Base-by-base conservation (phyloP, 2,888 invertebrate genomes). In the Xestia rhomboidea region DNA sequence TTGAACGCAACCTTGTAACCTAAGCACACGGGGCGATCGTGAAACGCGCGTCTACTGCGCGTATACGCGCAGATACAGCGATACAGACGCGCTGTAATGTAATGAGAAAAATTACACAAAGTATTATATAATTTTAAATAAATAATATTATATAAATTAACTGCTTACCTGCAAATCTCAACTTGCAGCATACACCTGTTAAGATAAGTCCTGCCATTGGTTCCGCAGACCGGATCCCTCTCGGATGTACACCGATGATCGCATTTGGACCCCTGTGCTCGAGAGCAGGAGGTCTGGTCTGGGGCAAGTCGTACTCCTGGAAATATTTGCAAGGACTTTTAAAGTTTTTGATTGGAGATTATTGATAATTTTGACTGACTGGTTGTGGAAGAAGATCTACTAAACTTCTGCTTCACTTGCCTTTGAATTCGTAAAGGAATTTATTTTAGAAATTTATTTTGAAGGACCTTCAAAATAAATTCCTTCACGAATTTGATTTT, bases 181-280 rank as follows among this genome's bases (percentile, higher is more conserved):
- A 98, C 98, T 90, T 98, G 97, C 81, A 98, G 95, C 97, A 97
- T 97, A 87, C 98, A 99, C 90, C 98, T 97, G 94, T 99, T 99
- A 64, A 98, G 97, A 91, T 99, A 99, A 0, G 99, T 99, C 82
- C 98, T 97, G 46, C 99, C 96, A 64, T 96, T 96, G 38, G 96
- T 97, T 0, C 99, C 99, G 91, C 99, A 99, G 38, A 99, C 98
- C 0, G 98, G 98, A 93, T 99, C 99, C 88, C 98, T 97, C 91
- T 99, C 99, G 1, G 98, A 97, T 1, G 98, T 98, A 93, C 99
- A 99, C 70, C 98, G 97, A 92, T 97, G 97, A 72, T 97, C 97
- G 89, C 98, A 98, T 76, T 97, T 97, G 1, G 98, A 97, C 0
- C 98, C 98, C 83, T 97, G 97, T 0, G 98, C 97, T 5, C 98